phyloP scores from a whole-genome alignment of 1,140 invertebrate genomes.

The Cryptotermes secundus region DNA sequence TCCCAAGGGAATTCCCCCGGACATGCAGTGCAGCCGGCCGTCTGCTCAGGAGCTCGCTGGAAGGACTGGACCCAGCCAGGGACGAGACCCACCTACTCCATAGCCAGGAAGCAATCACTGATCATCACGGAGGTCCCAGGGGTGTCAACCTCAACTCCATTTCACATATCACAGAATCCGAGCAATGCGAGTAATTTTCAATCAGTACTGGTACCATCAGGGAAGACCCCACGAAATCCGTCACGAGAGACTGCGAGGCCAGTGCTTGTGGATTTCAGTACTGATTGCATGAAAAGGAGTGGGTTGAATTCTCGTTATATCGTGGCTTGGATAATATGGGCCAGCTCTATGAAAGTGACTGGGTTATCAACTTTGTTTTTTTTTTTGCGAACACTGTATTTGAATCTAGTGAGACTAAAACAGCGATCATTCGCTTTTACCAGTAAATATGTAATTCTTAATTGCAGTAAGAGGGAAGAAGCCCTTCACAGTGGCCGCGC shows the following conservation, averaged over 20 bases:
- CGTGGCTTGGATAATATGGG: too few relatives aligned
- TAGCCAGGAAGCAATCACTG: neutral
- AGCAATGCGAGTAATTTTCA: constrained; percentile 4
- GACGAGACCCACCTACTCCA: neutral
- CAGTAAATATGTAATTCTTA: too few relatives aligned
- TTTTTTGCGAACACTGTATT: too few relatives aligned
- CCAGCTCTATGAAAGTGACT: too few relatives aligned
- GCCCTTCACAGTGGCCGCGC: too few relatives aligned
- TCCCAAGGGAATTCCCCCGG: neutral
- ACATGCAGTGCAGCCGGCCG: too few relatives aligned
- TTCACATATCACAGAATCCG: neutral
- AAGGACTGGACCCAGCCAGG: neutral
- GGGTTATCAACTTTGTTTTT: too few relatives aligned
- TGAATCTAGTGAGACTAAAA: too few relatives aligned
- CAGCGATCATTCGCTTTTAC: too few relatives aligned
- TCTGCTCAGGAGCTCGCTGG: neutral
- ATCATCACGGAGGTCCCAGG: neutral
- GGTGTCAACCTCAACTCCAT: neutral
- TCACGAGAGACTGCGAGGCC: neutral
- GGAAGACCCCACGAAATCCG: neutral
- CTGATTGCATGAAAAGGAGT: neutral
- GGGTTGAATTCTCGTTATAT: neutral
- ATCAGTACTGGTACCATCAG: neutral
- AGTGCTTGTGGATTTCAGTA: neutral
- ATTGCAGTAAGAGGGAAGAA: too few relatives aligned